Conservation (phyloP, 2,888 invertebrate species). For the Chydorus sphaericus region DNA sequence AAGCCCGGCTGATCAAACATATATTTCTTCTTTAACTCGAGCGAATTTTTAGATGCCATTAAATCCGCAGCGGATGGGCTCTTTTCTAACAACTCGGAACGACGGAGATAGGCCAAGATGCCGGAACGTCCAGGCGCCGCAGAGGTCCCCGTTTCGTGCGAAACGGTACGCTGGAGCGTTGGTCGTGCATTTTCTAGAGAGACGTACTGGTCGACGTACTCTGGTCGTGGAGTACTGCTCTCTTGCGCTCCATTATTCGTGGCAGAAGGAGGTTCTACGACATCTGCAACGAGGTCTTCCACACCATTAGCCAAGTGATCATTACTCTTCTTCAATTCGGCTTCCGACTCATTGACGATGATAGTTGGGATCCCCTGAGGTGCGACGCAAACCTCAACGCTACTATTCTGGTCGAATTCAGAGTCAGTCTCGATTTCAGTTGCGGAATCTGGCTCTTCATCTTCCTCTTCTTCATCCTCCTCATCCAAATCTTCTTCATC, state of each 20-base stretch:
- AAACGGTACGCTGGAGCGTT: background rate
- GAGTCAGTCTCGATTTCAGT: constrained; percentile 87
- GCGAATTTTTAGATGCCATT: constrained; percentile 66
- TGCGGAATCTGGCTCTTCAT: constrained; percentile 54
- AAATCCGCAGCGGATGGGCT: constrained; percentile 71
- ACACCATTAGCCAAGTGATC: constrained; percentile 9
- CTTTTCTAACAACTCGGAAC: constrained; percentile 39
- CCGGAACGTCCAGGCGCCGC: constrained; percentile 5
- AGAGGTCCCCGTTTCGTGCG: background rate
- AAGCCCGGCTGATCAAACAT: constrained; percentile 37
- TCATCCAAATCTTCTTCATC: constrained; percentile 32
- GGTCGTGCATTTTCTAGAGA: background rate
- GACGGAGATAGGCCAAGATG: constrained; percentile 11
- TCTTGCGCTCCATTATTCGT: background rate
- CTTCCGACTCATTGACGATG: constrained; percentile 44
- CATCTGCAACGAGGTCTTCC: background rate
- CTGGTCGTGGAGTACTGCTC: background rate
- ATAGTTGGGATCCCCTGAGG: constrained; percentile 58
- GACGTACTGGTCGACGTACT: constrained; percentile 10
- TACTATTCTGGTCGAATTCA: constrained; percentile 72
- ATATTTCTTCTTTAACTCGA: constrained; percentile 73
- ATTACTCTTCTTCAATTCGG: constrained; percentile 16
- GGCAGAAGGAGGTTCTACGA: background rate
- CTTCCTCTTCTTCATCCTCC: constrained; percentile 32
- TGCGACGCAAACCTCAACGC: constrained; percentile 39